phyloP scores from a whole-genome alignment of 2,888 invertebrate species.

The Hydraecia micacea region DNA sequence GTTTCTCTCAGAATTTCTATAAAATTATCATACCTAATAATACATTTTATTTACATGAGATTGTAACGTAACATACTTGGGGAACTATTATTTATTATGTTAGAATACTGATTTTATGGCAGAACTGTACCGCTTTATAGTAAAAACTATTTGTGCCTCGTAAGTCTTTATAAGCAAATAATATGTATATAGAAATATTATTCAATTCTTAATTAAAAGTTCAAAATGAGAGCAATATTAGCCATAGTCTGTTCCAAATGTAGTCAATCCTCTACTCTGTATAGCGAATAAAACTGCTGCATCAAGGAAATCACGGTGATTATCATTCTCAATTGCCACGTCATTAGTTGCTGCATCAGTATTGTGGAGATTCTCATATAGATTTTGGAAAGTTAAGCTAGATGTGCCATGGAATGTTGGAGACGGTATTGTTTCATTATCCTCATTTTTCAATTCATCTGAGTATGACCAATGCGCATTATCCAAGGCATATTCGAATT shows the following conservation, averaged over 20 bases:
- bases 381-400: conserved; percentile 72
- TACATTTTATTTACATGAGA: conserved; percentile 62
- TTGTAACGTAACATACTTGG: conserved; percentile 35
- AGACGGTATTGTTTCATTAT: conserved; percentile 69
- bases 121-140: conserved; percentile 49
- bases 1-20: conserved; percentile 44
- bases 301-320: conserved; percentile 91
- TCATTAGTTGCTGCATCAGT: conserved; percentile 23
- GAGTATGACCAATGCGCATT: conserved; percentile 73
- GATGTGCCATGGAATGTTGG: conserved; percentile 75
- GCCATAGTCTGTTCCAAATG: conserved; percentile 85
- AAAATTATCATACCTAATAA: conserved; percentile 55
- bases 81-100: conserved; percentile 53
- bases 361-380: conserved; percentile 67
- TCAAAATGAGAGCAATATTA: conserved; percentile 69
- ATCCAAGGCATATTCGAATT: conserved; percentile 70
- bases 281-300: conserved; percentile 94
- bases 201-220: conserved; percentile 16
- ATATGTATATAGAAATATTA: conserved; percentile 41
- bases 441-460: conserved; percentile 63
- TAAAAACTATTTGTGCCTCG: conserved; percentile 63
- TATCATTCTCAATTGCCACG: conserved; percentile 19
- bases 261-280: conserved; percentile 92
- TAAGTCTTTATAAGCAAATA: conserved; percentile 63
- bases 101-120: conserved; percentile 70